Conservation (phyloP, 2,888 invertebrate species). For the Hyposoter dolosus region DNA sequence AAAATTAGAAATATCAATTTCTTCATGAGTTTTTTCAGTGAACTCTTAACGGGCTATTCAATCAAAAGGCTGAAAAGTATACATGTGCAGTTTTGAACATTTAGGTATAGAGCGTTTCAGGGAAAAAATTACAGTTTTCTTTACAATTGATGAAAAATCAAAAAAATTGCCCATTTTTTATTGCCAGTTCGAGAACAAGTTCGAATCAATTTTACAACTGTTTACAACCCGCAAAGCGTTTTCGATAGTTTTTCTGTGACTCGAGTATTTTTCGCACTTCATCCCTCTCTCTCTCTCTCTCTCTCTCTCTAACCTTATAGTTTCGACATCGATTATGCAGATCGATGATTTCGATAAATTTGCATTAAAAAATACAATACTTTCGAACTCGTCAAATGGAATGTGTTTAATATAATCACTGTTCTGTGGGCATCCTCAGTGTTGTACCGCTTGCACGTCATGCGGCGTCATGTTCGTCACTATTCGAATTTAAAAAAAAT, state of each 20-base stretch:
- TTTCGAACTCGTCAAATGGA: conserved; percentile 1
- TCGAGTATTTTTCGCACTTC: conserved; percentile 24
- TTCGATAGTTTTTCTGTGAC: conserved; percentile 3
- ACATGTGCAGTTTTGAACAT: conserved; percentile 58
- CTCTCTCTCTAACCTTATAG: not conserved
- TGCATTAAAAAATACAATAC: not conserved
- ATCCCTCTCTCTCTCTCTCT: conserved; percentile 21
- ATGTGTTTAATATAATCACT: not conserved
- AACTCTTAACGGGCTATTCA: not conserved
- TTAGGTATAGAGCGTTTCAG: not conserved
- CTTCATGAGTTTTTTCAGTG: not conserved
- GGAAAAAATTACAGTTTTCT: not conserved
- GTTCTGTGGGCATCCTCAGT: conserved; percentile 53
- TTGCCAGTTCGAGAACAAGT: conserved; percentile 29
- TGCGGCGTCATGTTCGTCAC: conserved; percentile 41
- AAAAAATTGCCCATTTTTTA: not conserved
- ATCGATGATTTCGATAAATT: not conserved
- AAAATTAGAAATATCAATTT: not conserved
- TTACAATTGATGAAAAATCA: not conserved
- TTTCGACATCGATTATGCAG: conserved; percentile 1
- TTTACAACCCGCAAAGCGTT: not conserved
- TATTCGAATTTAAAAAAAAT: not conserved
- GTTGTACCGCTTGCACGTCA: conserved; percentile 48
- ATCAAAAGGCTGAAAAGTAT: conserved; percentile 63
- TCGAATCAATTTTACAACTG: not conserved